These are phyloP conservation scores for Leptopilina syphax DNA, from an alignment of 2,888 invertebrate species.

Conservation along the genomic window DNA sequence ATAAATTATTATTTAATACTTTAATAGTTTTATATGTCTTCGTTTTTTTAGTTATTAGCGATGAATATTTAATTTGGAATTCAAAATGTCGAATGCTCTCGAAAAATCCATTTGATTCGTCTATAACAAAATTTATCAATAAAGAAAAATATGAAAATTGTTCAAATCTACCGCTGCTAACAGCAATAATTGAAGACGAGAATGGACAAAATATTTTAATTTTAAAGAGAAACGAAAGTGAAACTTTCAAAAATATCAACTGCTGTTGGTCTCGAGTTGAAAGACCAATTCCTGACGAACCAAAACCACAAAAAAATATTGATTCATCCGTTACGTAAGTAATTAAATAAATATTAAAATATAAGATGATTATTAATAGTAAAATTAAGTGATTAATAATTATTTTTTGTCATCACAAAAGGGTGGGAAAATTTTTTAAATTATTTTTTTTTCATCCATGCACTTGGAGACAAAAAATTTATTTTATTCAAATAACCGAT, in stretches of 20 bases:
- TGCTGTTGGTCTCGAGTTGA: slow-evolving; percentile 83
- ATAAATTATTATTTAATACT: no score
- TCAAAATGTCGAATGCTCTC: slow-evolving; percentile 81
- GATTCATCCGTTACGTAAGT: slow-evolving; percentile 71
- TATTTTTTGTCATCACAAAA: no score
- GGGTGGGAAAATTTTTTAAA: no score
- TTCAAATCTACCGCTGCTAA: slow-evolving; percentile 68
- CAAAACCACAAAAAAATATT: slow-evolving; percentile 61
- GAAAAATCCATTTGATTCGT: slow-evolving; percentile 79
- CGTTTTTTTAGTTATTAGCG: slow-evolving; percentile 59
- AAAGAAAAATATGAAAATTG: slow-evolving; percentile 79
- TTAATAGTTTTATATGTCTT: no score
- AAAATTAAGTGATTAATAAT: no score
- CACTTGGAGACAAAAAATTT: no score
- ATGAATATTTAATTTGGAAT: slow-evolving; percentile 79
- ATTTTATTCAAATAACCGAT: no score
- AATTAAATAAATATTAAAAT: neutral
- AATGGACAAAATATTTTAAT: slow-evolving; percentile 64
- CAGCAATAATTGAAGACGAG: slow-evolving; percentile 59
- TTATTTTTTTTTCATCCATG: no score
- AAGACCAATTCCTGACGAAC: slow-evolving; percentile 75
- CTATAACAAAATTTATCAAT: slow-evolving; percentile 79
- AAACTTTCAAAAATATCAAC: slow-evolving; percentile 76
- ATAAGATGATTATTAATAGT: neutral
- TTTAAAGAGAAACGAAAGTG: slow-evolving; percentile 66